Base-by-base conservation (phyloP, 2,113 vertebrate species). In the Glaucomys volans region DNA sequence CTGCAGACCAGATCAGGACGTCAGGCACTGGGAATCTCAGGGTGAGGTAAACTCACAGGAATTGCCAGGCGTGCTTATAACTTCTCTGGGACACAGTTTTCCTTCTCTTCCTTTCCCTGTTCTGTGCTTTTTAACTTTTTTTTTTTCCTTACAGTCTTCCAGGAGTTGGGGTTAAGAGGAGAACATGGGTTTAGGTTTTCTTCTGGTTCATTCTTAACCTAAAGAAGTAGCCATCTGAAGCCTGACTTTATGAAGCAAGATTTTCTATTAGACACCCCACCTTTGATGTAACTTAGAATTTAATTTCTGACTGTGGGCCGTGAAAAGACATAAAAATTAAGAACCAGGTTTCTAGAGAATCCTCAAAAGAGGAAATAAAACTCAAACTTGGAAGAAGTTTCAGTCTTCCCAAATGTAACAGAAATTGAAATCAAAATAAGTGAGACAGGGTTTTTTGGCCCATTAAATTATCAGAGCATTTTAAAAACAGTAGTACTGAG, bases 341-440 rank as follows among this genome's bases (percentile, higher is more conserved):
- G 57, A 83, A 40, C 42, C 16, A 80, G n/a, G 2, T 71, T 77
- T 91, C 57, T 42, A 95, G 30, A 95, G 12, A 42, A 35, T 66
- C 26, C 35, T 57, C 67, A 95, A 82, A 82, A 79, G 35, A 71
- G 37, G 12, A 96, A 90, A 75, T 88, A 76, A 87, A 97, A 90
- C 14, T 69, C 30, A 87, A 87, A 10, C 66, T 94, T 84, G 13
- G 44, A 37, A 66, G 90, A 95, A 84, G 74, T 14, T 74, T 87
- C 35, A 81, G 2, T 35, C 35, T 95, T n/a, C 88, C 42, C 30
- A 79, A 87, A 97, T 89, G 57, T 75, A 16, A 85, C 84, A 94
- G 47, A 85, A 87, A 59, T 95, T 50, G 42, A 86, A 93, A 84
- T 81, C 4, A 62, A 86, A 95, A 75, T 17, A 40, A 40, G 90